Evolutionary conservation across 2,888 invertebrate genomes (phyloP).

Genomic region (Conchocele bisecta): DNA sequence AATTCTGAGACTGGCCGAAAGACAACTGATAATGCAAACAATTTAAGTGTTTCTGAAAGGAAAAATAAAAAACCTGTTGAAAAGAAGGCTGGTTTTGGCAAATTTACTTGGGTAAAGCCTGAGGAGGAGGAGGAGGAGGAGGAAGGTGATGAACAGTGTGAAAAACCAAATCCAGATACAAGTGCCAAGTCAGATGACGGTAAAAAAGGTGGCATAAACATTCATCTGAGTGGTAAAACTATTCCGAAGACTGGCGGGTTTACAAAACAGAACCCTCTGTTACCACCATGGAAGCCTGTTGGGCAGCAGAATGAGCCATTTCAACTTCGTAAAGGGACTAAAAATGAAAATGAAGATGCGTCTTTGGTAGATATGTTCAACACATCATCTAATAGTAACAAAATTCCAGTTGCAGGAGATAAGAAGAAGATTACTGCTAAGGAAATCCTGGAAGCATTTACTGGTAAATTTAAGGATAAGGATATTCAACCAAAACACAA

Average conservation of each 20-base stretch:
- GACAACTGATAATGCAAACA: constrained; percentile 36
- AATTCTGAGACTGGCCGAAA: constrained; percentile 20
- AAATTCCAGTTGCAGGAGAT: constrained; percentile 55
- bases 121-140: constrained; percentile 21
- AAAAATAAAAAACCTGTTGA: constrained; percentile 20
- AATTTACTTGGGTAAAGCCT: constrained; percentile 31
- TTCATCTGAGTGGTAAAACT: constrained; percentile 23
- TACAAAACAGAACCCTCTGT: constrained; percentile 51
- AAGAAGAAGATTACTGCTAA: constrained; percentile 61
- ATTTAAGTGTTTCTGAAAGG: neutral
- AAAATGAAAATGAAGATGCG: constrained; percentile 46
- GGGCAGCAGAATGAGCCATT: constrained; percentile 47
- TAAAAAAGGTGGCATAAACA: constrained; percentile 50
- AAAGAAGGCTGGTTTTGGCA: constrained; percentile 32
- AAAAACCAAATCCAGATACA: constrained; percentile 16
- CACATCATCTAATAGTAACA: constrained; percentile 56
- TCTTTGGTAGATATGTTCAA: constrained; percentile 62
- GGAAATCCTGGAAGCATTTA: constrained; percentile 57
- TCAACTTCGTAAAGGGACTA: constrained; percentile 13
- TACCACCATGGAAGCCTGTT: constrained; percentile 66
- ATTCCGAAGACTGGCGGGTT: constrained; percentile 21
- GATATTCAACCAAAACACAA: constrained; percentile 20
- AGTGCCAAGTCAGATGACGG: constrained; percentile 25
- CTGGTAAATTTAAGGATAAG: constrained; percentile 50
- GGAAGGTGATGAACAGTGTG: constrained; percentile 16